These are phyloP conservation scores for Aphidius colemani DNA, from an alignment of 2,888 invertebrate species.

Conservation along the genomic window DNA sequence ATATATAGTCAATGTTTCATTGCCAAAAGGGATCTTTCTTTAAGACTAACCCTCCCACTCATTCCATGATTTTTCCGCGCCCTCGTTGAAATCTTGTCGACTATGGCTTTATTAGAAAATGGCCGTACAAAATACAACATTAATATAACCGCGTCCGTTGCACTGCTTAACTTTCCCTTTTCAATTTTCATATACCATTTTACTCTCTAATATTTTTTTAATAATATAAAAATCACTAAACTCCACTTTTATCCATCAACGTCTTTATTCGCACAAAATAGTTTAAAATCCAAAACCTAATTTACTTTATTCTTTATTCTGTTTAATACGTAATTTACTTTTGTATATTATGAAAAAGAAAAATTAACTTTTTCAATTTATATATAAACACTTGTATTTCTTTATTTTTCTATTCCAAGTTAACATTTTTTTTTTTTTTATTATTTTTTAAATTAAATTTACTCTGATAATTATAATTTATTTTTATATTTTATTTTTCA, in stretches of 20 bases:
- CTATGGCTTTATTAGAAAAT: conserved; percentile 57
- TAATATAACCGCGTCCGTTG: conserved; percentile 42
- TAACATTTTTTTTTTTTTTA: background rate
- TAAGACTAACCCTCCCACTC: conserved; percentile 46
- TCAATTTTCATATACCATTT: background rate
- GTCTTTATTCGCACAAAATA: no score
- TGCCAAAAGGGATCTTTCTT: conserved; percentile 50
- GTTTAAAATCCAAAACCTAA: no score
- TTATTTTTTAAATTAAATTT: background rate
- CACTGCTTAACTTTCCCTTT: conserved; percentile 27
- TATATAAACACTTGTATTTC: no score
- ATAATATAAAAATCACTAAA: no score
- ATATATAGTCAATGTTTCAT: conserved; percentile 6
- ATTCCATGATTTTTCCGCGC: conserved; percentile 26
- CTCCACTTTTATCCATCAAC: no score
- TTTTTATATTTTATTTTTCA: conserved; percentile 41
- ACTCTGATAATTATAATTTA: conserved; percentile 2
- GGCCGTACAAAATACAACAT: conserved; percentile 48
- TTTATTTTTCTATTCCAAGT: background rate
- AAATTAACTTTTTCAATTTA: background rate
- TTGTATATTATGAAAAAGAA: background rate
- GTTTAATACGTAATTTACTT: background rate
- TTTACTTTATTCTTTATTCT: no score
- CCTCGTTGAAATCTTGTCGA: conserved; percentile 23
- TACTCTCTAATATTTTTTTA: background rate